Conservation (phyloP, 2,797 vertebrate species). For the Smutsia gigantea region DNA sequence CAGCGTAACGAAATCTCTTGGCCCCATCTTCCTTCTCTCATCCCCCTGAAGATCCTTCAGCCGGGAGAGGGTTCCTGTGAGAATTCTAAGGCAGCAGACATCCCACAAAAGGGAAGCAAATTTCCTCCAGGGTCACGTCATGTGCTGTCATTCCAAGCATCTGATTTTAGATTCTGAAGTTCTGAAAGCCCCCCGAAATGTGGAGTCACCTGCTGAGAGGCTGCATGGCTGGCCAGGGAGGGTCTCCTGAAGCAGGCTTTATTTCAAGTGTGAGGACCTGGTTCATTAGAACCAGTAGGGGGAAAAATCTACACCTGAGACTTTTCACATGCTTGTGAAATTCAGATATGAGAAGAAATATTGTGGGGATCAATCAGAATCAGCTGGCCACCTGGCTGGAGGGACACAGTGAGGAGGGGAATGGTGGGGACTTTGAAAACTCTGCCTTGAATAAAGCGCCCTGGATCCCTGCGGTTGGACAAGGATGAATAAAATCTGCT, state of each 20-base stretch:
- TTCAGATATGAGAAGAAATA: slow-evolving; percentile 60
- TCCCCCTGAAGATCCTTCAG: neutral
- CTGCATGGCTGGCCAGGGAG: neutral
- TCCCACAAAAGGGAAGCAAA: slow-evolving; percentile 27
- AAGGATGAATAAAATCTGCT: slow-evolving; percentile 70
- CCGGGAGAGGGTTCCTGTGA: neutral
- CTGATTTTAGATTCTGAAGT: slow-evolving; percentile 68
- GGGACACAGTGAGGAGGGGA: slow-evolving; percentile 49
- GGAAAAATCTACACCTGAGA: slow-evolving; percentile 35
- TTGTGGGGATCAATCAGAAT: slow-evolving; percentile 66
- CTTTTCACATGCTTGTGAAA: slow-evolving; percentile 57
- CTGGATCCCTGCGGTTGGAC: slow-evolving; percentile 64
- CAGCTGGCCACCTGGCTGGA: slow-evolving; percentile 67
- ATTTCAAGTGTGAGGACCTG: slow-evolving; percentile 57
- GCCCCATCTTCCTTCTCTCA: slow-evolving; percentile 21
- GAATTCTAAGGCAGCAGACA: slow-evolving; percentile 57
- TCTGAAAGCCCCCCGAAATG: slow-evolving; percentile 52
- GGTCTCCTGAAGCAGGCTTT: slow-evolving; percentile 68
- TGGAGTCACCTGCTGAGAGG: neutral
- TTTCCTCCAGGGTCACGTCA: neutral
- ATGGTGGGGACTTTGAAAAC: slow-evolving; percentile 71
- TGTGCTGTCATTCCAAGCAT: slow-evolving; percentile 11
- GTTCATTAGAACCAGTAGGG: slow-evolving; percentile 64
- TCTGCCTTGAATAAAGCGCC: slow-evolving; percentile 61
- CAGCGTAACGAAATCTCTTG: neutral